Conservation (phyloP, 2,797 vertebrate genomes). For the Poecilia velifera region DNA sequence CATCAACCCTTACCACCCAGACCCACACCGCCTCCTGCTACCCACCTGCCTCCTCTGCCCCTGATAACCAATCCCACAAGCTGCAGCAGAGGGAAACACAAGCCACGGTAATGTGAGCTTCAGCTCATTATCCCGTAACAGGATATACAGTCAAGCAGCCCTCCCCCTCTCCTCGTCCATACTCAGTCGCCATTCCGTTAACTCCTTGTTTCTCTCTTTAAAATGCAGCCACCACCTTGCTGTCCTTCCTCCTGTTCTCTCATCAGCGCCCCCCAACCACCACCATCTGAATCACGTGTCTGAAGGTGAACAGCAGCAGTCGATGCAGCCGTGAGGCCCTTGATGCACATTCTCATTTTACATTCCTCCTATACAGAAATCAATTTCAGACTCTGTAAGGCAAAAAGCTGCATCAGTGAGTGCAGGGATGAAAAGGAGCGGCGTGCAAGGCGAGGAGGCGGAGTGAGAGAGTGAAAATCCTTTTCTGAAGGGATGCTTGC, state of each 20-base stretch:
- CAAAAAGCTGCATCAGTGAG: conserved; percentile 20
- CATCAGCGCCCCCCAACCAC: conserved; percentile 32
- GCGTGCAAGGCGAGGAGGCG: neutral
- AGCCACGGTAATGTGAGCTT: conserved; percentile 72
- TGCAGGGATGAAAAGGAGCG: conserved; percentile 7
- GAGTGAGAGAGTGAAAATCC: conserved; percentile 1
- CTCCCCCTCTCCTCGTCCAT: conserved; percentile 37
- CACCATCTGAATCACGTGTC: conserved; percentile 47
- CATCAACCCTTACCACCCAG: conserved; percentile 2
- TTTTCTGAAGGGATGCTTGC: conserved; percentile 10
- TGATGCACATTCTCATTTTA: conserved; percentile 28
- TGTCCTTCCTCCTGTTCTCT: no score
- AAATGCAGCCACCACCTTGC: conserved; percentile 39
- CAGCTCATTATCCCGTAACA: conserved; percentile 77
- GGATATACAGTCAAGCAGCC: conserved; percentile 65
- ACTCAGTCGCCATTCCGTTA: conserved; percentile 40
- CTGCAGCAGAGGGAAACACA: conserved; percentile 65
- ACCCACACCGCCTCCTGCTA: conserved; percentile 7
- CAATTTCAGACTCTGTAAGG: conserved; percentile 13
- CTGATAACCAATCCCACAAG: conserved; percentile 63
- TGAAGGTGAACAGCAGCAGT: conserved; percentile 67
- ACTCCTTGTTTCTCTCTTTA: conserved; percentile 49
- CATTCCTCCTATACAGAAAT: conserved; percentile 17
- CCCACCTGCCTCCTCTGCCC: conserved; percentile 54
- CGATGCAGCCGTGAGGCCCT: conserved; percentile 28